Evolutionary conservation across 2,888 invertebrate species (phyloP).

Genomic region (Drosophila recens): DNA sequence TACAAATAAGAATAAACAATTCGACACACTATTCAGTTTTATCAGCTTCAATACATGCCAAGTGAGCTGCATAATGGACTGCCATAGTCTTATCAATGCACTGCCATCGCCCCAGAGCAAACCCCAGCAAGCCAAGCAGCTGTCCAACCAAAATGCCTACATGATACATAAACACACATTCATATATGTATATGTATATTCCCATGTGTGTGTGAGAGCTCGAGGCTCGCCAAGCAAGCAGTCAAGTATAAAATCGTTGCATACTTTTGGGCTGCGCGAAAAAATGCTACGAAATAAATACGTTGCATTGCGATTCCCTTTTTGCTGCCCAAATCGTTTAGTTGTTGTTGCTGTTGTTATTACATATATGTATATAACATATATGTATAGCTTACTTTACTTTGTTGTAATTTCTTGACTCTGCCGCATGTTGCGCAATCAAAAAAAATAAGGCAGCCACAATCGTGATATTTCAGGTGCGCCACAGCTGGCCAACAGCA

Average conservation of each 20-base stretch:
- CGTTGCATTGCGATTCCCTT: constrained; percentile 40
- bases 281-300: constrained; percentile 40
- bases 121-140: constrained; percentile 14
- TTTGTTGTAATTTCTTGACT: constrained; percentile 37
- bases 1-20: constrained; percentile 8
- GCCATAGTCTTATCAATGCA: constrained; percentile 71
- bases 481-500: constrained; percentile 42
- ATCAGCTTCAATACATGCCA: constrained; percentile 59
- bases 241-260: constrained; percentile 59
- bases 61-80: constrained; percentile 75
- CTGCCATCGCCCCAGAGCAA: constrained; percentile 56
- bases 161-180: not conserved
- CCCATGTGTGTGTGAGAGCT: constrained; percentile 4
- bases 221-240: constrained; percentile 25
- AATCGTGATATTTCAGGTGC: constrained; percentile 72
- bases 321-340: constrained; percentile 15
- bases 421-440: constrained; percentile 57
- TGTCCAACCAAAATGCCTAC: constrained; percentile 20
- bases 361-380: constrained; percentile 8
- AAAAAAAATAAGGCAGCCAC: constrained; percentile 43
- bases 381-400: constrained; percentile 13
- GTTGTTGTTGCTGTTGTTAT: constrained; percentile 23
- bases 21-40: constrained; percentile 44
- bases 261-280: constrained; percentile 57
- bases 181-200: not conserved